These are phyloP conservation scores for Meloidogyne chitwoodi DNA, from an alignment of 1,140 invertebrate species.

Conservation along the genomic window DNA sequence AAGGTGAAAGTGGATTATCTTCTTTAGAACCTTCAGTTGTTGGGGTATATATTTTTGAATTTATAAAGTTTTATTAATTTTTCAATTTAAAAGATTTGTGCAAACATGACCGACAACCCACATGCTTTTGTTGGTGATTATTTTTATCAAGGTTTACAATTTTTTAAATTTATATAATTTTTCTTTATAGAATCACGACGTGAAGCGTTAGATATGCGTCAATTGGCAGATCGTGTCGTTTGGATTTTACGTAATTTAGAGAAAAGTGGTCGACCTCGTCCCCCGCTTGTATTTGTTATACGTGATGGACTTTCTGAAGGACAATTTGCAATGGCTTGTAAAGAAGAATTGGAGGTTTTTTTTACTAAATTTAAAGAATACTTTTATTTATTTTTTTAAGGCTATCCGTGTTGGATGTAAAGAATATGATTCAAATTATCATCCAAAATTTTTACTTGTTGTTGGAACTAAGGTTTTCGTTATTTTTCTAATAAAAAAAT, in stretches of 20 bases:
- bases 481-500: too few relatives aligned
- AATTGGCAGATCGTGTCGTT: conserved; percentile 19
- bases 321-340: conserved; percentile 20
- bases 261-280: not conserved
- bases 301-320: conserved; percentile 30
- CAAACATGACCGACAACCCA: conserved; percentile 26
- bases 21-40: conserved; percentile 29
- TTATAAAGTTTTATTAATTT: not conserved
- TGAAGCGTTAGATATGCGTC: conserved; percentile 17
- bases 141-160: conserved; percentile 18
- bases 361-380: not conserved
- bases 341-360: not conserved
- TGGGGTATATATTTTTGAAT: conserved; percentile 17
- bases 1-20: not conserved
- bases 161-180: not conserved
- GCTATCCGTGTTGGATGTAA: conserved; percentile 14
- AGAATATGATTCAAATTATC: not conserved
- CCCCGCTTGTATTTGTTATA: conserved; percentile 10
- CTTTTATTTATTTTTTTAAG: not conserved
- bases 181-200: conserved; percentile 13
- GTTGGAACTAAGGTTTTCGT: not conserved
- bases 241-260: conserved; percentile 24
- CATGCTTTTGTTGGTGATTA: conserved; percentile 30
- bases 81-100: conserved; percentile 20
- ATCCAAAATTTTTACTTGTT: not conserved